phyloP scores from a whole-genome alignment of 2,797 vertebrate species.

The Botia almorhae region DNA sequence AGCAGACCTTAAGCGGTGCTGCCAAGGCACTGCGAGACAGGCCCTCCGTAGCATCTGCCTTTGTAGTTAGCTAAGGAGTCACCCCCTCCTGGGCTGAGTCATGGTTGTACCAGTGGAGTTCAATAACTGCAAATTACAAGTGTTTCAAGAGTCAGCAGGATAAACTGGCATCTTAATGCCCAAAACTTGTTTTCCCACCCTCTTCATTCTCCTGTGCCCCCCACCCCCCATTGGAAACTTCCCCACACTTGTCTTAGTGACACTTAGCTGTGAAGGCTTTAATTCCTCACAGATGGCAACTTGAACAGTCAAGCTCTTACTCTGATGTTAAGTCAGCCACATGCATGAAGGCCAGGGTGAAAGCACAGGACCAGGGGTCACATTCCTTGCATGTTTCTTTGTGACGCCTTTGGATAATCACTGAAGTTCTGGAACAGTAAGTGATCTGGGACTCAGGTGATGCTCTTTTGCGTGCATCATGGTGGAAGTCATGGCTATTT shows the following conservation, averaged over 20 bases:
- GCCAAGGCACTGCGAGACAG: constrained; percentile 35
- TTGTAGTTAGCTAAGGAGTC: constrained; percentile 61
- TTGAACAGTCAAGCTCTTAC: constrained; percentile 62
- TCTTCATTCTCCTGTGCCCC: constrained; percentile 36
- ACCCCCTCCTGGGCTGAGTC: constrained; percentile 53
- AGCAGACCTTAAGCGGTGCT: constrained; percentile 57
- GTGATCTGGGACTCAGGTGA: constrained; percentile 50
- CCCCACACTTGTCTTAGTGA: background rate
- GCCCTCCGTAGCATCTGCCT: constrained; percentile 46
- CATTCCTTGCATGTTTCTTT: constrained; percentile 16
- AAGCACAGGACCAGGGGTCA: constrained; percentile 60
- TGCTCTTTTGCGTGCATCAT: constrained; percentile 34
- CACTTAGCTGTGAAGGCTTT: constrained; percentile 47
- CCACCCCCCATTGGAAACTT: constrained; percentile 46
- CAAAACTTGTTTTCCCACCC: constrained; percentile 43
- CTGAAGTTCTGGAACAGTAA: background rate
- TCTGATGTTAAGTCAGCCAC: constrained; percentile 75
- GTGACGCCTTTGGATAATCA: constrained; percentile 3
- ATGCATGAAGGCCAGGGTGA: constrained; percentile 74
- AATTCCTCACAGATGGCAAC: constrained; percentile 56
- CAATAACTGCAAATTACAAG: constrained; percentile 51
- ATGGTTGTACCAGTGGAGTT: constrained; percentile 27
- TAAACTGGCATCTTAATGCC: background rate
- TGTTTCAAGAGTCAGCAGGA: constrained; percentile 45
- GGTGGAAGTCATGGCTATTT: constrained; percentile 46